A percentile compares a stretch with the other conserved stretches of the same genome.
Evolutionary conservation across 2,888 invertebrate genomes (phyloP).

Genomic region (Nephrotoma appendiculata): DNA sequence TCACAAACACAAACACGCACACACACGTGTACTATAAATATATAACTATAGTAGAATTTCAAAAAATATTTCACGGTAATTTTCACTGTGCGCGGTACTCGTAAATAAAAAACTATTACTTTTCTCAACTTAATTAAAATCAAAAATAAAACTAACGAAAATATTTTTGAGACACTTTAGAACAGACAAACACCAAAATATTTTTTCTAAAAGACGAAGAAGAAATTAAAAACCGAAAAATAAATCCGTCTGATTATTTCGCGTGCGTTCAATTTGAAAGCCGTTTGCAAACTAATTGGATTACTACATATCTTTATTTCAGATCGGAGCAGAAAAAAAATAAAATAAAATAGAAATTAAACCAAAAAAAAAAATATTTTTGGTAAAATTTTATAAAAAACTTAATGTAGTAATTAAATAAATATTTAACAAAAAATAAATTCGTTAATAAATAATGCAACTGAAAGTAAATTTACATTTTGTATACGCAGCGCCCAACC

Average conservation of each 20-base stretch:
- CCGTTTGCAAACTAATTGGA: background rate
- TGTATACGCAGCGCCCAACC: background rate
- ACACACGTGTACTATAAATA: background rate
- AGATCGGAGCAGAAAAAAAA: background rate
- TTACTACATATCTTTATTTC: background rate
- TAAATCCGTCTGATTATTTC: background rate
- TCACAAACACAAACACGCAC: background rate
- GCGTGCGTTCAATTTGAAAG: background rate
- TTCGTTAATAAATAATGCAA: background rate
- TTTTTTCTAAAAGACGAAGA: background rate
- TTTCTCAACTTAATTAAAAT: background rate
- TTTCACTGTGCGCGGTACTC: no score
- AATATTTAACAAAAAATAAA: background rate
- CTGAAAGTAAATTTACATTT: background rate
- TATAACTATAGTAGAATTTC: background rate
- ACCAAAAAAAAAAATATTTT: background rate
- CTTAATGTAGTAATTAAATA: background rate
- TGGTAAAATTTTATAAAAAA: background rate
- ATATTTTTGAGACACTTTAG: background rate
- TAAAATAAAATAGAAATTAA: background rate
- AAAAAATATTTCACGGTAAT: no score
- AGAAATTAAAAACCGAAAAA: background rate
- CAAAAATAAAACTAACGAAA: background rate
- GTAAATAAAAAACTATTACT: no score
- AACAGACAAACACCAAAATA: background rate